These are phyloP conservation scores for Xyrauchen texanus DNA, from an alignment of 2,113 vertebrate genomes.

Conservation along the genomic window DNA sequence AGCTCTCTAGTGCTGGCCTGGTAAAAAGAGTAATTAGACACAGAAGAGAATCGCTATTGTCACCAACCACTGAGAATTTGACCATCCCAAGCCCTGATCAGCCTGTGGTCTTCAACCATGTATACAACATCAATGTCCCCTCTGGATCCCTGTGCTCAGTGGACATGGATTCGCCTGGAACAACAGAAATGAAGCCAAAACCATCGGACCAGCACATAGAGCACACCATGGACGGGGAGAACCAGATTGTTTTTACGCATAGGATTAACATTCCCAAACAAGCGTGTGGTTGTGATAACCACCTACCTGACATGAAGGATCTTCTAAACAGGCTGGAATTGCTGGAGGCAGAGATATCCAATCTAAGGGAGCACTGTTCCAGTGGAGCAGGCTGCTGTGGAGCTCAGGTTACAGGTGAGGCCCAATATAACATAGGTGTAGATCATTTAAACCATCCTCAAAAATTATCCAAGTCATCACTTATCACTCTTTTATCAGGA, in stretches of 20 bases:
- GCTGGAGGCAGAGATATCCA: constrained; percentile 89
- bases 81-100: constrained; percentile 87
- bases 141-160: constrained; percentile 88
- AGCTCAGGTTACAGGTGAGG: constrained; percentile 75
- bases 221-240: constrained; percentile 84
- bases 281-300: constrained; percentile 87
- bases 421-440: not conserved
- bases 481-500: no score
- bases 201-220: constrained; percentile 73
- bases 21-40: constrained; percentile 88
- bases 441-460: not conserved
- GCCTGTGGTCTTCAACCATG: constrained; percentile 93
- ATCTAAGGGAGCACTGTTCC: constrained; percentile 88
- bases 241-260: constrained; percentile 97
- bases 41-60: constrained; percentile 74
- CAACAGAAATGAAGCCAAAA: constrained; percentile 71
- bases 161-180: constrained; percentile 84
- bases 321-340: constrained; percentile 91
- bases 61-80: constrained; percentile 78
- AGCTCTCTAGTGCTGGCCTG: constrained; percentile 78
- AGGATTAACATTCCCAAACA: constrained; percentile 94
- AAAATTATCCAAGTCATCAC: no score
- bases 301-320: constrained; percentile 88
- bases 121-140: constrained; percentile 97
- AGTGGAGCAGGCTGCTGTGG: constrained; percentile 85